These are phyloP conservation scores for Halichondria panicea DNA, from an alignment of 37 sponge, comb jelly and placozoan genomes.

Conservation along the genomic window DNA sequence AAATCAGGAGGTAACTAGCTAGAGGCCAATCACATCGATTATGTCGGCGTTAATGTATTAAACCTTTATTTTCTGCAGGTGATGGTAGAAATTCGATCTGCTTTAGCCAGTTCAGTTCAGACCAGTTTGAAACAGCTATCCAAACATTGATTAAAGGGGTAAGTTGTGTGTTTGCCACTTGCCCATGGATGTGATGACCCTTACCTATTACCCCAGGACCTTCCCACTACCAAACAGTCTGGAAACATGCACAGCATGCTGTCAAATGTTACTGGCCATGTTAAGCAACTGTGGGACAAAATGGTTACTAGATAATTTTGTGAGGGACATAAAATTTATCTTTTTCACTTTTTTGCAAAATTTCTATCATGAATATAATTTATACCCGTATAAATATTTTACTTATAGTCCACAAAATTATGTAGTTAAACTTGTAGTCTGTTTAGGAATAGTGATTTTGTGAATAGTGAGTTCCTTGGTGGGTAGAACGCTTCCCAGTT, in stretches of 20 bases:
- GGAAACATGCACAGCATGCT: neutral
- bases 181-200: neutral
- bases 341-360: neutral
- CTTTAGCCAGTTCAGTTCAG: constrained; percentile 6
- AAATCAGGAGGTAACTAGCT: too few species aligned
- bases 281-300: constrained; percentile 31
- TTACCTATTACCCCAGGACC: neutral
- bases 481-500: constrained; percentile 43
- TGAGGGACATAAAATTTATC: too few species aligned
- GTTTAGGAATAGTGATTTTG: constrained; percentile 39
- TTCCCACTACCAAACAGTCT: constrained; percentile 15
- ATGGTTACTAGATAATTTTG: constrained; percentile 11
- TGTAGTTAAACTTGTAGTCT: neutral
- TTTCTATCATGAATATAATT: neutral
- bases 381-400: neutral
- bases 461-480: constrained; percentile 31
- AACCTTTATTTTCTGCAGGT: neutral
- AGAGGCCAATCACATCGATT: neutral
- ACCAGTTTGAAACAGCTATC: neutral
- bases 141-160: constrained; percentile 7
- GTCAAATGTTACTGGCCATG: constrained; percentile 10
- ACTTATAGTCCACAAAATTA: neutral
- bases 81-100: constrained; percentile 16
- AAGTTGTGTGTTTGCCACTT: neutral
- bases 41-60: neutral